Evolutionary conservation across 2,888 invertebrate species (phyloP).

Genomic region (Pachymerium ferrugineum): DNA sequence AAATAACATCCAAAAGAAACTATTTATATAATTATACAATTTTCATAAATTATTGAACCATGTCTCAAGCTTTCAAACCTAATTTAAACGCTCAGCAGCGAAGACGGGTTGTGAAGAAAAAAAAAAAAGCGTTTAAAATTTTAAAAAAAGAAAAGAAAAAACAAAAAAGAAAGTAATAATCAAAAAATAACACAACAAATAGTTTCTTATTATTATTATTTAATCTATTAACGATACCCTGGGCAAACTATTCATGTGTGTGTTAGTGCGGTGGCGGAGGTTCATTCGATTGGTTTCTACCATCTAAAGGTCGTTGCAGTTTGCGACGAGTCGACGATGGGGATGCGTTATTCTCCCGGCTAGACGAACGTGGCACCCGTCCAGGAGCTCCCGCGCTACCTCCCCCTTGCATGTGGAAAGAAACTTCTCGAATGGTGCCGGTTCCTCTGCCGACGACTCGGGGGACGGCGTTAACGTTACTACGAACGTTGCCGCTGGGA

Average conservation of each 20-base stretch:
- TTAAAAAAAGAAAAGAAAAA: not conserved
- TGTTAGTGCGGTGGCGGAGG: constrained; percentile 36
- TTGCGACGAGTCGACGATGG: constrained; percentile 35
- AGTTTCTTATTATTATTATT: not conserved
- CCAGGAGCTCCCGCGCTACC: constrained; percentile 20
- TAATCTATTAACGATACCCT: not conserved
- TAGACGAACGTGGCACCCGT: constrained; percentile 27
- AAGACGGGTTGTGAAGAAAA: not conserved
- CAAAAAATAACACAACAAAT: not conserved
- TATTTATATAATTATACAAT: not conserved
- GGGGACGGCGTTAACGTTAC: not conserved
- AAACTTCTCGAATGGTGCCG: constrained; percentile 35
- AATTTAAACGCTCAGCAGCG: not conserved
- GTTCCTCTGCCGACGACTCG: constrained; percentile 30
- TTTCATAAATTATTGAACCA: constrained; percentile 2
- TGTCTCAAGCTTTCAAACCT: constrained; percentile 7
- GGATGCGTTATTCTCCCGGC: constrained; percentile 25
- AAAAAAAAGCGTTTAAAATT: not conserved
- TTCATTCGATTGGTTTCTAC: constrained; percentile 36
- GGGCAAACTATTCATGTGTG: not conserved
- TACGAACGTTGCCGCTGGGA: not conserved
- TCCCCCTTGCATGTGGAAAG: constrained; percentile 21
- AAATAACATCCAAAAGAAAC: not conserved
- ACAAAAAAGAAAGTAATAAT: not conserved
- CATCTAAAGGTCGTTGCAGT: constrained; percentile 35